Evolutionary conservation across 2,888 invertebrate species (phyloP).

Genomic region (Dasysyrphus albostriatus): DNA sequence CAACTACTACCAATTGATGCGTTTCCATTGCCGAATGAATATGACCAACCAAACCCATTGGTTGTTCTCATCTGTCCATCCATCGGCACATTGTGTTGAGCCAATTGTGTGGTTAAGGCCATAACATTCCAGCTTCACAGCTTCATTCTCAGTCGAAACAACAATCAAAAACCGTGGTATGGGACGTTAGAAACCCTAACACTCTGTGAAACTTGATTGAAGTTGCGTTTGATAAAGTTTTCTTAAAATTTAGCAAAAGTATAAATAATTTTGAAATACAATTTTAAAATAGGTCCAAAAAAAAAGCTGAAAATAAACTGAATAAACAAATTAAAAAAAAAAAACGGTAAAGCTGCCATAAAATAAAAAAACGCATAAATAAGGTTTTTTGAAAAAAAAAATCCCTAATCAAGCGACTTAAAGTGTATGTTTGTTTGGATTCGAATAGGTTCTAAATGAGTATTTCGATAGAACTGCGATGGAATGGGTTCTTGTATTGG

Average conservation of each 20-base stretch:
- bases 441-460: conserved; percentile 26
- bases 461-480: conserved; percentile 9
- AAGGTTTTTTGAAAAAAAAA: neutral
- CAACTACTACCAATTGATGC: conserved; percentile 55
- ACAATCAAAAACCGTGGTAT: conserved; percentile 42
- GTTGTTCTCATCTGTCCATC: conserved; percentile 23
- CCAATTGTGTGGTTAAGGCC: conserved; percentile 62
- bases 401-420: neutral
- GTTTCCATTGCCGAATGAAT: conserved; percentile 64
- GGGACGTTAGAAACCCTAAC: neutral
- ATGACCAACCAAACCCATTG: conserved; percentile 13
- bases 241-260: too few relatives aligned
- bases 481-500: conserved; percentile 1
- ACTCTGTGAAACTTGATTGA: neutral
- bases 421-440: conserved; percentile 19
- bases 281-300: too few relatives aligned
- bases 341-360: too few relatives aligned
- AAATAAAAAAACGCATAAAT: too few relatives aligned
- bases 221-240: too few relatives aligned
- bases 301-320: too few relatives aligned
- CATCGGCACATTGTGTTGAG: conserved; percentile 49
- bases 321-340: too few relatives aligned
- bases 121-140: conserved; percentile 46
- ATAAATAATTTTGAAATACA: too few relatives aligned
- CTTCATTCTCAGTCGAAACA: conserved; percentile 44